phyloP scores from a whole-genome alignment of 2,113 vertebrate genomes.

The Struthidea cinerea region DNA sequence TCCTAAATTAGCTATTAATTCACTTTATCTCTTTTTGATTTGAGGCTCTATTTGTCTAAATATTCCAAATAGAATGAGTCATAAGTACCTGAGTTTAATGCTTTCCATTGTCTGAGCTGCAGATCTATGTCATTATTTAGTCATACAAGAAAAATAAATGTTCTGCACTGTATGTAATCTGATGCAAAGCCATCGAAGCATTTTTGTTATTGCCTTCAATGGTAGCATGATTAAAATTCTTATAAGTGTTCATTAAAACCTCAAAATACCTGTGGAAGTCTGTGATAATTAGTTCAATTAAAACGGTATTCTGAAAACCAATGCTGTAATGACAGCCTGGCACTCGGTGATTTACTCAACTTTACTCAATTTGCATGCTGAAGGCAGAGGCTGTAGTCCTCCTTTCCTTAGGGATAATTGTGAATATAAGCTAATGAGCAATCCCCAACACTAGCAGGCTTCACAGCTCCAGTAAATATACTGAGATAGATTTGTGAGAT shows the following conservation, averaged over 20 bases:
- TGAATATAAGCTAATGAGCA: constrained; percentile 15
- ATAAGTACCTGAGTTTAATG: neutral
- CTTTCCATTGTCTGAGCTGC: neutral
- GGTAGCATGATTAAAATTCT: neutral
- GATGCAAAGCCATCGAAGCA: neutral
- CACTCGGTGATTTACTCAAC: neutral
- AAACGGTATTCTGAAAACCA: neutral
- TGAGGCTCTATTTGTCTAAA: neutral
- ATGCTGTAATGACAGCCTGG: neutral
- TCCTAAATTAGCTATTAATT: neutral
- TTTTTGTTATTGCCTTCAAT: neutral
- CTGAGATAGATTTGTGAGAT: neutral
- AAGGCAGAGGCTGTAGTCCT: neutral
- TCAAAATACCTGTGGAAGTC: constrained; percentile 28
- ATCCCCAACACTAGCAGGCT: neutral
- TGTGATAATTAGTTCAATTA: constrained; percentile 38
- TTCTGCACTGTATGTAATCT: neutral
- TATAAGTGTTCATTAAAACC: neutral
- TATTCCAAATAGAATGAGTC: neutral
- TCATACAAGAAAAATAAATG: neutral
- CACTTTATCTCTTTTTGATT: neutral
- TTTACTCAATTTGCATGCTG: neutral
- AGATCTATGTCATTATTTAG: neutral
- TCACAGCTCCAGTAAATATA: neutral
- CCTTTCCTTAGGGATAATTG: neutral